A percentile compares a stretch with the other conserved stretches of the same genome.
Evolutionary conservation across 2,113 vertebrate species (phyloP).

Genomic region (Silurus glanis): DNA sequence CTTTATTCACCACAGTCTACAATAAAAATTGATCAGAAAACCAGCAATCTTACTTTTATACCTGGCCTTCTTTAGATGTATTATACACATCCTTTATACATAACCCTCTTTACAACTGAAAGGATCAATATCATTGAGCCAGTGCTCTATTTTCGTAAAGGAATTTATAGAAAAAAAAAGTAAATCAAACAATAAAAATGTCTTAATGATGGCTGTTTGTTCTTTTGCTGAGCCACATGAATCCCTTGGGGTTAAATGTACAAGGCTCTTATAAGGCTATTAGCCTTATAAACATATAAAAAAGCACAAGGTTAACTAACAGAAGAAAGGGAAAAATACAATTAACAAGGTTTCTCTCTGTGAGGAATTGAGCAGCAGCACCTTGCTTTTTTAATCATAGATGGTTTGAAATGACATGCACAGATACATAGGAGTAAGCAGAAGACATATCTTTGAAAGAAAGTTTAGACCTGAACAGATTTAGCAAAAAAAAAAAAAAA

Average conservation of each 20-base stretch:
- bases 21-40: background rate
- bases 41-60: background rate
- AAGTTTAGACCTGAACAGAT: background rate
- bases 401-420: background rate
- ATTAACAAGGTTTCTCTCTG: background rate
- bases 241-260: conserved; percentile 2
- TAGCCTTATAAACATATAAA: background rate
- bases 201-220: background rate
- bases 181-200: background rate
- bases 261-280: conserved; percentile 6
- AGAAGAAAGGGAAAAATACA: background rate
- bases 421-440: background rate
- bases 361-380: background rate
- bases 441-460: background rate
- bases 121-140: background rate
- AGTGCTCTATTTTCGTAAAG: background rate
- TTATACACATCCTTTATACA: background rate
- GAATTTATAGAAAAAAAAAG: conserved; percentile 2
- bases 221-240: conserved; percentile 9
- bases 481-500: background rate
- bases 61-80: background rate
- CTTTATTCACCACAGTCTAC: background rate
- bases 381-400: background rate
- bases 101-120: background rate
- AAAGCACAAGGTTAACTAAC: background rate